Conservation (phyloP, 2,888 invertebrate genomes). For the Herminia tarsipennalis region DNA sequence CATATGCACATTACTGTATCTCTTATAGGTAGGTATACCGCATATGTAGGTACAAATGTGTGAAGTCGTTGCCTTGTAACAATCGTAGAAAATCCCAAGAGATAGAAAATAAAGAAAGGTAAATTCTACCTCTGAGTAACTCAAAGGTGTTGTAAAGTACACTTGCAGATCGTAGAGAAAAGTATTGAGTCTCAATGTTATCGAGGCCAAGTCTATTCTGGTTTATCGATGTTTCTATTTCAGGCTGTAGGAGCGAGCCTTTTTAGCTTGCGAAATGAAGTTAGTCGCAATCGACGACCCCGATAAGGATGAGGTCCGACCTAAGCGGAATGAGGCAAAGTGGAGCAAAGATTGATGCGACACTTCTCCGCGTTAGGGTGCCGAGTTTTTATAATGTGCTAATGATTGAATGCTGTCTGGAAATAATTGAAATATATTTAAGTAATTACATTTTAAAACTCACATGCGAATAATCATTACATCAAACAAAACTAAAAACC, state of each 20-base stretch:
- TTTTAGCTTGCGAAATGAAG: not conserved
- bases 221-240: conserved; percentile 1
- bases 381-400: no score
- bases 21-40: not conserved
- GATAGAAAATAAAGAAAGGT: conserved; percentile 1
- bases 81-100: not conserved
- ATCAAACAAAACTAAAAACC: no score
- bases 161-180: not conserved
- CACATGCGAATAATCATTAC: no score
- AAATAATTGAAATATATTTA: no score
- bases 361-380: no score
- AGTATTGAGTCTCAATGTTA: conserved; percentile 5
- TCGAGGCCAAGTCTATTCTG: not conserved
- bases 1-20: no score
- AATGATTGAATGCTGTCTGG: no score
- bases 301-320: no score
- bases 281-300: not conserved
- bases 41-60: not conserved
- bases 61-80: not conserved
- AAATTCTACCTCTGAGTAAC: not conserved
- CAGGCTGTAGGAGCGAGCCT: not conserved
- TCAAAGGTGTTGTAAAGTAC: conserved; percentile 4
- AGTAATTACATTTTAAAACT: no score
- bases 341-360: no score
- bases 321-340: no score